Evolutionary conservation across 1,140 invertebrate species (phyloP), one percentile per base, ranked within the genome.

Genomic region (Zaprionus lachaisei): DNA sequence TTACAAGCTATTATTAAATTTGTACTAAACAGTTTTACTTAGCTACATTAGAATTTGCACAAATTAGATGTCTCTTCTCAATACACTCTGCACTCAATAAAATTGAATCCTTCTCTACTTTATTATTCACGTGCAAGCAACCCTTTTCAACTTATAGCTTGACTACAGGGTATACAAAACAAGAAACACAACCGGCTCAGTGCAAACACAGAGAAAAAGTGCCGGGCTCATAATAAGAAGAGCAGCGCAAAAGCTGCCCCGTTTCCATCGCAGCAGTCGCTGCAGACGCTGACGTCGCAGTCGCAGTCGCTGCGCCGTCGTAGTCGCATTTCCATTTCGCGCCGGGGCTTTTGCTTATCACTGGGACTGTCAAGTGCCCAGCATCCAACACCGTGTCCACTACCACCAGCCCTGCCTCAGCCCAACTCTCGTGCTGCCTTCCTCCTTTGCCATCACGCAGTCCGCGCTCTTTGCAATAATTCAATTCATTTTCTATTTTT

Each of bases 401-500:
- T 24, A 5, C 5, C 56, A 1, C 47, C n/a, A 31, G 15, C 56
- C 12, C n/a, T 20, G 6, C 17, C 20, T 2, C 34, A 6, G 26
- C 15, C 9, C 44, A n/a, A n/a, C 34, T 34, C 31, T 34, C 14
- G 5, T 15, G 4, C 37, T 17, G 1, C 26, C 37, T 14, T 2
- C 58, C 17, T 20, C 4, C 49, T 24, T 9, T n/a, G 47, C 28
- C 17, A 17, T n/a, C 69, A 51, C 34, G 11, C 9, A 34, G n/a
- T 31, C 34, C 69, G 65, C 67, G 79, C 86, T 85, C 82, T 90
- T 80, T 90, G 85, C 85, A 89, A 89, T 89, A 89, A 89, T 89
- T 89, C 85, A 89, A 89, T 89, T 91, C 85, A 89, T 89, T 89
- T 89, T 89, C 85, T 89, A 89, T 89, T 90, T 89, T 90, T 89